A percentile compares a stretch with the other conserved stretches of the same genome.
Evolutionary conservation across 2,888 invertebrate genomes (phyloP).

Genomic region (Andrena flavipes): DNA sequence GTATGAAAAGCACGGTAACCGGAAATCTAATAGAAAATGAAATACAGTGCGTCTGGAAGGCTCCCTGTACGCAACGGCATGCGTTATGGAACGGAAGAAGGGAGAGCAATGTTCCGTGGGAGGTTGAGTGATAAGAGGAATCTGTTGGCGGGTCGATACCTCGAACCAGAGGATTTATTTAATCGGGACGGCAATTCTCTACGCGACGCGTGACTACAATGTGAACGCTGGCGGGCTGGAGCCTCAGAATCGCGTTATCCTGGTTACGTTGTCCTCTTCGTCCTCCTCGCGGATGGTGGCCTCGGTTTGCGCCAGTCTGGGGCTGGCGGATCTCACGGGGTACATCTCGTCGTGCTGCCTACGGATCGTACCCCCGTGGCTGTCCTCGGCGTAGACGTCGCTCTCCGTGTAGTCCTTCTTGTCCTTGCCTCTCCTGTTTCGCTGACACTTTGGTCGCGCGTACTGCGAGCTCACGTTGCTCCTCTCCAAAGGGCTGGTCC

Average conservation of each 20-base stretch:
- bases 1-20: background rate
- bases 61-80: background rate
- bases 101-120: background rate
- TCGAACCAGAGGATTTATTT: slow-evolving; percentile 42
- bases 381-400: slow-evolving; percentile 79
- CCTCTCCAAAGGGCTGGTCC: slow-evolving; percentile 38
- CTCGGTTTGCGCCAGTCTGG: slow-evolving; percentile 76
- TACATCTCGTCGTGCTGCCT: slow-evolving; percentile 78
- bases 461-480: slow-evolving; percentile 57
- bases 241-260: slow-evolving; percentile 76
- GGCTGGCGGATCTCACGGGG: slow-evolving; percentile 77
- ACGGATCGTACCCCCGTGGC: slow-evolving; percentile 65
- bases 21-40: background rate
- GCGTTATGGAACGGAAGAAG: background rate
- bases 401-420: slow-evolving; percentile 76
- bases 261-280: slow-evolving; percentile 69
- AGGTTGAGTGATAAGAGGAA: background rate
- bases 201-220: slow-evolving; percentile 35
- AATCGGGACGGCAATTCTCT: slow-evolving; percentile 20
- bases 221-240: slow-evolving; percentile 9
- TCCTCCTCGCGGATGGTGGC: slow-evolving; percentile 79
- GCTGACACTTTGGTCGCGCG: slow-evolving; percentile 68
- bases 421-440: slow-evolving; percentile 50
- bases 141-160: background rate
- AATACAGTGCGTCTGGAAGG: background rate